Conservation (phyloP, 2,797 vertebrate genomes). For the Synanceia verrucosa region DNA sequence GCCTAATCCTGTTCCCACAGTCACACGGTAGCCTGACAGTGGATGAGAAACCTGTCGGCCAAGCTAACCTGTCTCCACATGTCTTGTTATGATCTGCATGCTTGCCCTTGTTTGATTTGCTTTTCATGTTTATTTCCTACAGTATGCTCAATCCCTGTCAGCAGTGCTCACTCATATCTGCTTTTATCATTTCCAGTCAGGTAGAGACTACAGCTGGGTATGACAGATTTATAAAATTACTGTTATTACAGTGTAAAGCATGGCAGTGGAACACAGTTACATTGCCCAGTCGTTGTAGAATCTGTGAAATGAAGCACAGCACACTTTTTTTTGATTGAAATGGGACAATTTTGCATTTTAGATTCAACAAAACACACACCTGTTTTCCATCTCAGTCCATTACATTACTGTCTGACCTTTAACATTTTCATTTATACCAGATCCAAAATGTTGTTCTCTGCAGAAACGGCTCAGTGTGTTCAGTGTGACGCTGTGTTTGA, state of each 20-base stretch:
- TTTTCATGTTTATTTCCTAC: constrained; percentile 23
- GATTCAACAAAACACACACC: neutral
- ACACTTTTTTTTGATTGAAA: neutral
- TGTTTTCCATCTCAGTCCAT: neutral
- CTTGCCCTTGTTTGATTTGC: constrained; percentile 15
- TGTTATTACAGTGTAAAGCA: constrained; percentile 2
- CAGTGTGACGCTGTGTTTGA: neutral
- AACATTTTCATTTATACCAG: neutral
- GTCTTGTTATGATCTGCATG: constrained; percentile 48
- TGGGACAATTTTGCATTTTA: constrained; percentile 1
- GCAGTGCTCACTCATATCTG: neutral
- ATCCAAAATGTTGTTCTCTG: neutral
- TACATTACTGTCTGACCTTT: neutral
- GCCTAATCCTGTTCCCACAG: constrained; percentile 65
- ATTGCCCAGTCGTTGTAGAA: neutral
- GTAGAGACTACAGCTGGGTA: constrained; percentile 4
- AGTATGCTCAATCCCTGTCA: constrained; percentile 4
- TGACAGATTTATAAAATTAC: neutral
- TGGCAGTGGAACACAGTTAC: neutral
- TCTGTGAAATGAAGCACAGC: constrained; percentile 18
- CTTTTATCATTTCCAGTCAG: constrained; percentile 2
- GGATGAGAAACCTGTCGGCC: constrained; percentile 70
- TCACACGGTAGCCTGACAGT: neutral
- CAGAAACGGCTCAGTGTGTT: neutral
- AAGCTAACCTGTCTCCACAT: constrained; percentile 60